Base-by-base conservation (phyloP, 1,140 invertebrate species). In the Nymphalis io region DNA sequence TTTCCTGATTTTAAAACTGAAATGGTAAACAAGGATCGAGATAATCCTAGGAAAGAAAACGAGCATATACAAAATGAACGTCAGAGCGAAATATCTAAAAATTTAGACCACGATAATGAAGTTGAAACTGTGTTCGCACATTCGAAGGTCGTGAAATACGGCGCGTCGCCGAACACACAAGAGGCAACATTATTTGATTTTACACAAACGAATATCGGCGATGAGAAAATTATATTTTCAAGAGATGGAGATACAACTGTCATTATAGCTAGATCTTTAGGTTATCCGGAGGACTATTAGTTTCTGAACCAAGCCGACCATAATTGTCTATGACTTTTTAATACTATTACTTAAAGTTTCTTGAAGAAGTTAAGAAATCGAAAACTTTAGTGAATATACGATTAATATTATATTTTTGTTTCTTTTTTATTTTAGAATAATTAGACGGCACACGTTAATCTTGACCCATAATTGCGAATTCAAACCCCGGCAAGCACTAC, bases 141-240 rank as follows among this genome's bases (percentile, higher is more conserved):
- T 46, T 86, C 87, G 11, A 89, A 85, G 75, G 84, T 89, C 15
- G 73, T 74, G 1, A 85, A 79, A 72, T 88, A 88, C 59, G 86
- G 85, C 16, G 57, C 20, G 61, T n/a, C 65, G 59, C 15, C 53
- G 40, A 62, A 58, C 3, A 39, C n/a, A 57, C 57, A 60, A 51
- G 46, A 67, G 44, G 42, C 23, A 44, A 3, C 38, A 39, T 53
- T 11, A 18, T 21, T 53, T 13, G 12, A 20, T 13, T 21, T 21
- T 3, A 12, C 18, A 20, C 8, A 5, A 53, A 53, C 18, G 11
- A 53, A 21, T 3, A 53, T 15, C 12, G 13, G 21, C 1, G 48
- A 23, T 20, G 18, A 53, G 6, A 23, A 59, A 18, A 60, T 59
- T 6, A 16, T 38, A 18, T 21, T 61, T 20, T 12, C 40, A 42